A percentile compares a stretch with the other conserved stretches of the same genome.
These are phyloP conservation scores for Sebastes kiyomatsui DNA, from an alignment of 2,797 vertebrate species.

Conservation along the genomic window DNA sequence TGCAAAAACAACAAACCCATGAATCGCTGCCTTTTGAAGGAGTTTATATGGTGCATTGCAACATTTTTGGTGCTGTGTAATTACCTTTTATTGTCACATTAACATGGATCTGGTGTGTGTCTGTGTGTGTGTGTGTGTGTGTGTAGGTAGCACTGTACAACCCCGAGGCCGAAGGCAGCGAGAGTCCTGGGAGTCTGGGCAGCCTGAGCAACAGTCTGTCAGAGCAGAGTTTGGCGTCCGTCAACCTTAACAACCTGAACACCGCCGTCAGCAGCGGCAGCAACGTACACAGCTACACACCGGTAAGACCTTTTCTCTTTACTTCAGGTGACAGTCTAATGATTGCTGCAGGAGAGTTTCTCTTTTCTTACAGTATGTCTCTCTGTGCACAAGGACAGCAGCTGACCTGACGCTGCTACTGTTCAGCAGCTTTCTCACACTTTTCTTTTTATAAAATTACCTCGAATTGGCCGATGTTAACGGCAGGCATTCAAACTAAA, in stretches of 20 bases:
- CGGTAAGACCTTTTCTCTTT: conserved; percentile 55
- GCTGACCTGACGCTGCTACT: neutral
- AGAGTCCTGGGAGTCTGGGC: conserved; percentile 88
- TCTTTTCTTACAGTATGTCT: neutral
- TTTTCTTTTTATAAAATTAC: neutral
- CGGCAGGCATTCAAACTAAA: neutral
- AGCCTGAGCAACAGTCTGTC: conserved; percentile 95
- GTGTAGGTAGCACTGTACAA: conserved; percentile 89
- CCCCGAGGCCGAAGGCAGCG: conserved; percentile 90
- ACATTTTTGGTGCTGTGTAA: conserved; percentile 9
- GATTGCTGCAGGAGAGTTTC: conserved; percentile 13
- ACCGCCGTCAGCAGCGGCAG: conserved; percentile 80
- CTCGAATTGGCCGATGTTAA: neutral
- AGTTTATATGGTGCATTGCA: neutral
- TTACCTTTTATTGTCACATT: conserved; percentile 21
- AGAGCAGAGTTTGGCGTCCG: conserved; percentile 91
- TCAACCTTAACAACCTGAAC: conserved; percentile 92
- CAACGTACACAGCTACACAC: conserved; percentile 83
- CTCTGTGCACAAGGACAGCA: conserved; percentile 20
- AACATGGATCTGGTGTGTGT: conserved; percentile 22
- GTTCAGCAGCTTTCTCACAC: neutral
- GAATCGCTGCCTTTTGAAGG: conserved; percentile 15
- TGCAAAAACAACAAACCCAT: conserved; percentile 5
- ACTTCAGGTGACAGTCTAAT: conserved; percentile 2
- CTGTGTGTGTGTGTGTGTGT: conserved; percentile 23